phyloP scores from a whole-genome alignment of 2,888 invertebrate species.

The Agrotis clavis region DNA sequence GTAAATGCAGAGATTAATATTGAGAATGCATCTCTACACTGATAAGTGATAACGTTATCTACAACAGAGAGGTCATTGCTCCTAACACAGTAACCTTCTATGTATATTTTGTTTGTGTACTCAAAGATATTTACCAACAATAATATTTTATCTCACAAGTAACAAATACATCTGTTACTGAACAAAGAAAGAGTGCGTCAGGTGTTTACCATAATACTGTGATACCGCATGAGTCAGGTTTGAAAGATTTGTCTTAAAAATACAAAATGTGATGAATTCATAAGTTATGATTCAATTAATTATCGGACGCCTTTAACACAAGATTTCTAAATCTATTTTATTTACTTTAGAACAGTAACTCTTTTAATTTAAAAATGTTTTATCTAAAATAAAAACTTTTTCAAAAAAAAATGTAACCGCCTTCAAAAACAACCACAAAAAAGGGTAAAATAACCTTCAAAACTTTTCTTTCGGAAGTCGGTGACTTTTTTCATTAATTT shows the following conservation, averaged over 20 bases:
- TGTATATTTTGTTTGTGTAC: slow-evolving; percentile 5
- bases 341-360: too few relatives aligned
- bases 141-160: slow-evolving; percentile 16
- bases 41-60: slow-evolving; percentile 28
- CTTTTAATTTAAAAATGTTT: too few relatives aligned
- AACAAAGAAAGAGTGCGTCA: slow-evolving; percentile 4
- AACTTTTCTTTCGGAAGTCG: too few relatives aligned
- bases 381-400: too few relatives aligned
- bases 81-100: neutral
- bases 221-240: neutral
- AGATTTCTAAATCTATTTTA: too few relatives aligned
- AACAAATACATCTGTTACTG: neutral
- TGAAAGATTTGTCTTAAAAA: neutral
- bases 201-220: neutral
- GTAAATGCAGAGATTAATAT: neutral
- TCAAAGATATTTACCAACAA: neutral
- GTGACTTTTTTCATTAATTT: too few relatives aligned
- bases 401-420: too few relatives aligned
- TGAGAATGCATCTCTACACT: neutral
- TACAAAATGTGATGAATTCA: too few relatives aligned
- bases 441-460: too few relatives aligned
- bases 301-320: too few relatives aligned
- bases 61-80: slow-evolving; percentile 2
- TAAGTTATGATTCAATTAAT: too few relatives aligned
- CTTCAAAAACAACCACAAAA: too few relatives aligned